Conservation (phyloP, 1,140 invertebrate genomes). For the Macrobrachium nipponense region DNA sequence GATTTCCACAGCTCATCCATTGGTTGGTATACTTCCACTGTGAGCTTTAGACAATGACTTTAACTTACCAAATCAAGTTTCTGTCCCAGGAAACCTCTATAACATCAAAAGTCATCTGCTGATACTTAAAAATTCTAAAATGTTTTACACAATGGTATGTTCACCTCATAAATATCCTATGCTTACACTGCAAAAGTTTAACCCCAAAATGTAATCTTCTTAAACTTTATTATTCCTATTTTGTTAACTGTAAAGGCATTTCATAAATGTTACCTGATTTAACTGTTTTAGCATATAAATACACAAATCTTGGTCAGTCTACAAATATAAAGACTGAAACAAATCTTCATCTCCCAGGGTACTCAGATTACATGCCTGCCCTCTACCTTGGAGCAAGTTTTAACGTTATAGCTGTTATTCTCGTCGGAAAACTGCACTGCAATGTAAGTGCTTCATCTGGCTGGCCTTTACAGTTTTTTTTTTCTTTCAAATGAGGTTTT, state of each 20-base stretch:
- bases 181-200: neutral
- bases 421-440: slow-evolving; percentile 19
- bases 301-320: neutral
- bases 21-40: slow-evolving; percentile 72
- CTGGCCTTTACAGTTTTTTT: too few species aligned
- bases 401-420: neutral
- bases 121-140: too few species aligned
- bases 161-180: neutral
- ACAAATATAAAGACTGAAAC: neutral
- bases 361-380: slow-evolving; percentile 41
- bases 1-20: slow-evolving; percentile 68
- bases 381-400: slow-evolving; percentile 36
- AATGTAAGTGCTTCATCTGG: slow-evolving; percentile 1
- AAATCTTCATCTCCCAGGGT: slow-evolving; percentile 1
- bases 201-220: too few species aligned
- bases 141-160: too few species aligned
- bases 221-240: too few species aligned
- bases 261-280: neutral
- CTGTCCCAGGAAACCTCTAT: too few species aligned
- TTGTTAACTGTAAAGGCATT: too few species aligned
- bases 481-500: too few species aligned
- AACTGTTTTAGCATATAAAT: neutral
- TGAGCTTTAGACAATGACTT: neutral
- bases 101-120: too few species aligned
- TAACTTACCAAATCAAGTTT: too few species aligned